These are phyloP conservation scores for Limenitis camilla DNA, from an alignment of 2,888 invertebrate species.

Conservation along the genomic window DNA sequence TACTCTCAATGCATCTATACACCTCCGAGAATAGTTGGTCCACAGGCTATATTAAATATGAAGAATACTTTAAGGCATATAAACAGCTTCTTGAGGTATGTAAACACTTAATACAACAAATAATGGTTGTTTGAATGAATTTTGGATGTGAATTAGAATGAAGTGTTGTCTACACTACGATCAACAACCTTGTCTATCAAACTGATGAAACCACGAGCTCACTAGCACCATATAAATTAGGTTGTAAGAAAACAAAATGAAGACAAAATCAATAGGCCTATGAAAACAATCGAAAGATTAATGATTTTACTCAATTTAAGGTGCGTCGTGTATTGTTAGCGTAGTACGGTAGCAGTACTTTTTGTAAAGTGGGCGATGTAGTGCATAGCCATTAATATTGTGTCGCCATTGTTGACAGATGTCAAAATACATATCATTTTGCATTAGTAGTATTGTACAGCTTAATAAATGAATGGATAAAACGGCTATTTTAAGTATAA, in stretches of 20 bases:
- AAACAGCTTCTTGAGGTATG: too few relatives aligned
- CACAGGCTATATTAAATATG: too few relatives aligned
- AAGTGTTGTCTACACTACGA: too few relatives aligned
- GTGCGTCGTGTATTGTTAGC: background rate
- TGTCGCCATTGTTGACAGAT: too few relatives aligned
- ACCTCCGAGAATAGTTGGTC: too few relatives aligned
- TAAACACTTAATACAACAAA: too few relatives aligned
- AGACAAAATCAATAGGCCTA: background rate
- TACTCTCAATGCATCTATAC: too few relatives aligned
- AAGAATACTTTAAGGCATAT: too few relatives aligned
- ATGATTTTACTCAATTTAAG: background rate
- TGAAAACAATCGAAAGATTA: background rate
- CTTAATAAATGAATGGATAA: too few relatives aligned
- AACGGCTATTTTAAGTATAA: too few relatives aligned
- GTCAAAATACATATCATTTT: slow-evolving; percentile 23
- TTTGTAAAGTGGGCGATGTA: slow-evolving; percentile 26
- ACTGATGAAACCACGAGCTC: background rate
- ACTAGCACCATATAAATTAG: background rate
- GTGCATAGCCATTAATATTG: slow-evolving; percentile 18
- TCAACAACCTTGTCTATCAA: background rate
- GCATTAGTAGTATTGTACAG: background rate
- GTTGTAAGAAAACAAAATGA: background rate
- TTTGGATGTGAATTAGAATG: too few relatives aligned
- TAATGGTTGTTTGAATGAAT: too few relatives aligned
- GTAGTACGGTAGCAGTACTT: slow-evolving; percentile 16